A percentile compares a stretch with the other conserved stretches of the same genome.
phyloP scores from a whole-genome alignment of 2,888 invertebrate species.

The Agrenia bidenticulata region DNA sequence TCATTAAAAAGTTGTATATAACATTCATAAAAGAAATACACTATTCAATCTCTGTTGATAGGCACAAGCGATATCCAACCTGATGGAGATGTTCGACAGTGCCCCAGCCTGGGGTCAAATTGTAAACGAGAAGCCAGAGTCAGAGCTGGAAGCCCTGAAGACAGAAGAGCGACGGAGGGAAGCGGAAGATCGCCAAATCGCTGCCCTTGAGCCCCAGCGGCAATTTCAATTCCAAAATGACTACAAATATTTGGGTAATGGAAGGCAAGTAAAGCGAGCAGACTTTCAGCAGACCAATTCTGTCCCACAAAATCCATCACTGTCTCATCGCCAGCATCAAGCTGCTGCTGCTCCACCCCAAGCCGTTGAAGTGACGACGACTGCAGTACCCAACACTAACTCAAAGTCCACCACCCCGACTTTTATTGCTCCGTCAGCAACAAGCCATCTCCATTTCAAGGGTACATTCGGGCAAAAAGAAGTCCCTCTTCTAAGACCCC shows the following conservation, averaged over 20 bases:
- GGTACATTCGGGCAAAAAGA: constrained; percentile 47
- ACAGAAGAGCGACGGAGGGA: constrained; percentile 21
- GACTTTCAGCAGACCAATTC: too few species aligned
- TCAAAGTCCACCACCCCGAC: neutral
- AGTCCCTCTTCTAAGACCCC: constrained; percentile 49
- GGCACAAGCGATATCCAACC: constrained; percentile 34
- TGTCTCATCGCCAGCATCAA: too few species aligned
- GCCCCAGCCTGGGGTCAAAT: constrained; percentile 38
- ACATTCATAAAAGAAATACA: too few species aligned
- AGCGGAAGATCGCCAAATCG: constrained; percentile 11
- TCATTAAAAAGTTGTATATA: too few species aligned
- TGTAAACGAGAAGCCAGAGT: constrained; percentile 36
- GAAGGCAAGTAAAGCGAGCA: constrained; percentile 2
- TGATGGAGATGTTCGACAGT: constrained; percentile 33
- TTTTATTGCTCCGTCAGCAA: neutral
- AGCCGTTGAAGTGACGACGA: constrained; percentile 7
- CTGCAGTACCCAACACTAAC: constrained; percentile 2
- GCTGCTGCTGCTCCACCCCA: neutral
- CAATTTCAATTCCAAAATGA: constrained; percentile 12
- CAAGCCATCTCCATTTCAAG: neutral
- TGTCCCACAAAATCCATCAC: too few species aligned
- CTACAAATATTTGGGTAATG: neutral
- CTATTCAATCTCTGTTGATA: too few species aligned
- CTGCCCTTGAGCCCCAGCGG: neutral
- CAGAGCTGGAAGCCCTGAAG: constrained; percentile 49